Evolutionary conservation across 2,797 vertebrate genomes (phyloP).

Genomic region (Geotrypetes seraphini): DNA sequence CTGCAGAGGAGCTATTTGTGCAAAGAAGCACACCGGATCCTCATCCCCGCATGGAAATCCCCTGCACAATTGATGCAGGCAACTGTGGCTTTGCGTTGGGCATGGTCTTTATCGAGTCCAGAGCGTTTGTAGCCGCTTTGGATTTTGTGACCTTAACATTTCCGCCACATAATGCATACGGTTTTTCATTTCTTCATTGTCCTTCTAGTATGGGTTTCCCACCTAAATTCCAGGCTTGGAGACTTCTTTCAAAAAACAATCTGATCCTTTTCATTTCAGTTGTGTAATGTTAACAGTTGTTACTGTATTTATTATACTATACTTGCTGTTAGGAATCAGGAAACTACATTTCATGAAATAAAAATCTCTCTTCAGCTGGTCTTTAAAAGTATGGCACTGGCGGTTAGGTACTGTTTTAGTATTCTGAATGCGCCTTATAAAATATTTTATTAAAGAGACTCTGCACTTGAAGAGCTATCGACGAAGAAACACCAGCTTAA

Average conservation of each 20-base stretch:
- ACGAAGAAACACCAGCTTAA: slow-evolving; percentile 39
- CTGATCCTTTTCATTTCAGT: slow-evolving; percentile 5
- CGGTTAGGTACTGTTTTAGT: too few relatives aligned
- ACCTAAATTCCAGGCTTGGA: background rate
- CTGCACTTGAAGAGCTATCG: slow-evolving; percentile 56
- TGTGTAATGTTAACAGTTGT: slow-evolving; percentile 5
- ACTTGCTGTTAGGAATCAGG: background rate
- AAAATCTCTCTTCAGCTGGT: slow-evolving; percentile 2
- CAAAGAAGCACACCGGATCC: too few relatives aligned
- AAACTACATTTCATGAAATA: slow-evolving; percentile 4
- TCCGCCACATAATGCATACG: background rate
- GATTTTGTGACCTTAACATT: background rate
- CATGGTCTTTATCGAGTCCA: too few relatives aligned
- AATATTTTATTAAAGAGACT: too few relatives aligned
- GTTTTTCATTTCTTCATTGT: background rate
- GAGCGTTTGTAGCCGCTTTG: too few relatives aligned
- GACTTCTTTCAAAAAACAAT: background rate
- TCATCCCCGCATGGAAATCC: too few relatives aligned
- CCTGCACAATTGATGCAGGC: too few relatives aligned
- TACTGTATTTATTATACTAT: background rate
- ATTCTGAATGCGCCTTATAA: too few relatives aligned
- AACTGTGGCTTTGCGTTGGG: too few relatives aligned
- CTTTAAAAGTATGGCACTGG: background rate
- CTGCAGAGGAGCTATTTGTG: too few relatives aligned
- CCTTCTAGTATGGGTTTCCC: background rate